These are phyloP conservation scores for Peromyscus attwateri DNA, from an alignment of 2,797 vertebrate genomes.

Conservation along the genomic window DNA sequence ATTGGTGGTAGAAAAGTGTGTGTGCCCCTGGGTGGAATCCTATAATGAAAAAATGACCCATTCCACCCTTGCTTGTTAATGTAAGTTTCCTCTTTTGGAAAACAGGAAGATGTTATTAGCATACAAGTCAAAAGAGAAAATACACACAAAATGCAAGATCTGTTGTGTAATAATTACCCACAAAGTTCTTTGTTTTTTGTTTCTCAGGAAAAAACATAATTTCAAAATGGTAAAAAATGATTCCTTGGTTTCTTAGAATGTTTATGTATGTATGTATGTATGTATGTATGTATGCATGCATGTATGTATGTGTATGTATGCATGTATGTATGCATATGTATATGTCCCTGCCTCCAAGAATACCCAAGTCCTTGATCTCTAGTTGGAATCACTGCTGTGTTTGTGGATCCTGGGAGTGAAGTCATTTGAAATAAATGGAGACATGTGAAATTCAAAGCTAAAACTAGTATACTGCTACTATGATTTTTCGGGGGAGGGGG, in stretches of 20 bases:
- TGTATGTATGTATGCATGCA: neutral
- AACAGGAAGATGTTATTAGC: conserved; percentile 12
- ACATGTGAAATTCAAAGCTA: conserved; percentile 41
- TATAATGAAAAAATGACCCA: neutral
- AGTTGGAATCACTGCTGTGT: neutral
- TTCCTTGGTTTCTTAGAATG: neutral
- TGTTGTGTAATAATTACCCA: neutral
- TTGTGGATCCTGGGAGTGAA: conserved; percentile 20
- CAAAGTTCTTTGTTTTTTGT: conserved; percentile 10
- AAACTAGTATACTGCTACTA: neutral
- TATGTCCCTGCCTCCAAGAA: neutral
- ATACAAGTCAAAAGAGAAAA: conserved; percentile 9
- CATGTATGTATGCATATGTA: neutral
- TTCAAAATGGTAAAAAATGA: conserved; percentile 20
- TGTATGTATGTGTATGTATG: neutral
- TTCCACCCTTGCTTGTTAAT: neutral
- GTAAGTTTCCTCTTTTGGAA: conserved; percentile 5
- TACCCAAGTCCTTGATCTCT: neutral
- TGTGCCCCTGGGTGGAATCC: neutral
- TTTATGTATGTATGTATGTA: neutral
- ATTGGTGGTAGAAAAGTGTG: neutral
- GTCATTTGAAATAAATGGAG: conserved; percentile 35
- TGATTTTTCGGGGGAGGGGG: neutral
- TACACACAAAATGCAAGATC: neutral
- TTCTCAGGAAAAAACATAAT: neutral